Base-by-base conservation (phyloP, 1,140 invertebrate genomes). In the Bombus impatiens region DNA sequence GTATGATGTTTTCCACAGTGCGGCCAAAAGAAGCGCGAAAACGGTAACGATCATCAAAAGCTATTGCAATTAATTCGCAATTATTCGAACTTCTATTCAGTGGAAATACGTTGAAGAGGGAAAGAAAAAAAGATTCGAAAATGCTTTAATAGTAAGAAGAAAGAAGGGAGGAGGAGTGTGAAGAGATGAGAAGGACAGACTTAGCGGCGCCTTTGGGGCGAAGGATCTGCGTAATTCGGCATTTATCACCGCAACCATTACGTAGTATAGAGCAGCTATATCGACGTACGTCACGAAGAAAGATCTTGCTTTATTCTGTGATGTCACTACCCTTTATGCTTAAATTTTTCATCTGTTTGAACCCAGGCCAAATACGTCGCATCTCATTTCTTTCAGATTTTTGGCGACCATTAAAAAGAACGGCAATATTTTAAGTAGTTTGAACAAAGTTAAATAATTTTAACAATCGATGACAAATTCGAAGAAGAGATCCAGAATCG, bases 181-280 rank as follows among this genome's bases (percentile, higher is more conserved):
- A 75, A 37, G 35, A 80, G 42, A 42, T 9, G 42, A 8, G 22
- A 25, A 32, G 65, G 59, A 53, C 25, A 88, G 87, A 81, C 88
- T 13, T 76, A 32, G 35, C 25, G 88, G 85, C 85, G 85, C 88
- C 85, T 87, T 40, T 37, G 88, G n/a, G 78, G 3, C 78, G 47
- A 78, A 90, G 44, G 22, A 87, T 65, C 65, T 42, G 53, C 82
- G 70, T 87, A 87, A 90, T 87, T 87, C 88, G 68, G 53, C 79
- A 84, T 84, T 89, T 83, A 87, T 89, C 78, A 71, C 57, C 76
- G 62, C 28, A 42, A 76, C 53, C 28, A n/a, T 84, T 83, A 78
- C 25, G n/a, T 67, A 62, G 18, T n/a, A 8, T n/a, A 25, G 18
- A 71, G n/a, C 18, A 32, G 68, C 2, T 71, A 59, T n/a, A 32